Base-by-base conservation (phyloP, 2,888 invertebrate genomes). In the Caradrina kadenii region DNA sequence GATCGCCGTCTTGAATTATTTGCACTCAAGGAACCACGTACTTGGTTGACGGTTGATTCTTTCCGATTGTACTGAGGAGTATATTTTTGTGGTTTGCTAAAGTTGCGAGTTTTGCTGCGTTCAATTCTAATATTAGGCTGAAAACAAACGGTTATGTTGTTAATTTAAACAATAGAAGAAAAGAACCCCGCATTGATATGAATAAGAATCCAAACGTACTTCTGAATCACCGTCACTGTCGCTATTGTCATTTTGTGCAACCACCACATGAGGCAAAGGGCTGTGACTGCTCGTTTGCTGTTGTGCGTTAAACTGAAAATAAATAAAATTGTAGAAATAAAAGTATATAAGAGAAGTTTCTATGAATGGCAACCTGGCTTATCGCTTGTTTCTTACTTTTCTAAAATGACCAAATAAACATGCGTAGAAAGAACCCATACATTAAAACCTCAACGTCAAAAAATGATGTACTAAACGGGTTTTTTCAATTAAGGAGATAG, bases 211-310 rank as follows among this genome's bases (percentile, higher is more conserved):
- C 21, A 55, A 31, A 73, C 65, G 63, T 64, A 89, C 89, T 73
- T 88, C 88, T 61, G 73, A 69, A 22, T 89, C 89, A 50, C 84
- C 83, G n/a, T 87, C 88, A 59, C 87, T 90, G 8, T 68, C 74
- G 56, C 85, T 87, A 31, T 82, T 76, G 54, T 84, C 81, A 55
- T 75, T 78, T 59, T 78, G 77, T 6, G 82, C 84, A 26, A 80
- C 54, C 19, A 84, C 53, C 17, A 87, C 66, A 53, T 79, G 81
- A 21, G 85, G 76, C 17, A 65, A 58, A 64, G 81, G 42, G 52
- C 65, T 50, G 19, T 64, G 61, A 60, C 76, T 56, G 72, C 65
- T 55, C 58, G 68, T 35, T 63, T 62, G 42, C 31, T 64, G 63
- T 50, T 63, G 52, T 35, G 65, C 10, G 45, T 53, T 65, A n/a